Evolutionary conservation across 2,888 invertebrate species (phyloP).

Genomic region (Leucophora obtusa): DNA sequence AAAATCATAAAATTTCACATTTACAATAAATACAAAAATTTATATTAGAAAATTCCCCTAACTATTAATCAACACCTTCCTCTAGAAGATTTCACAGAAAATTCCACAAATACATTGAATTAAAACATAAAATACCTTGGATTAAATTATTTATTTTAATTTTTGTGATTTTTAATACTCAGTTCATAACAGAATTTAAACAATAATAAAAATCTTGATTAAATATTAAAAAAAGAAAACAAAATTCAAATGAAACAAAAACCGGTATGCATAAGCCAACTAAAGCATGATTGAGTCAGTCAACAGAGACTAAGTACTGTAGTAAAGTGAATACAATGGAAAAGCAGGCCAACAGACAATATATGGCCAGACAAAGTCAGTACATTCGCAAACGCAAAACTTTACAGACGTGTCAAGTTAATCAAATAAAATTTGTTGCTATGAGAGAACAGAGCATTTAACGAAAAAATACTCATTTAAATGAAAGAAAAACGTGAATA

Average conservation of each 20-base stretch:
- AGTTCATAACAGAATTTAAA: not conserved
- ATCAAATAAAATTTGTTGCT: slow-evolving; percentile 1
- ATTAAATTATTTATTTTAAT: not conserved
- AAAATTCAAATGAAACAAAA: slow-evolving; percentile 17
- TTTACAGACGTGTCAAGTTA: slow-evolving; percentile 51
- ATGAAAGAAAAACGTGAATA: not conserved
- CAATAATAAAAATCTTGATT: slow-evolving; percentile 11
- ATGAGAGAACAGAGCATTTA: not conserved
- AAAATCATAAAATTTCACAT: too few species aligned
- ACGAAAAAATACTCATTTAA: not conserved
- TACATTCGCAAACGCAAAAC: slow-evolving; percentile 52
- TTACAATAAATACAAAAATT: too few species aligned
- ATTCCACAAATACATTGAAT: not conserved
- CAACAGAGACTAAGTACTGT: not conserved
- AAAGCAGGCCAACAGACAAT: not conserved
- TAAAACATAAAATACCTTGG: not conserved
- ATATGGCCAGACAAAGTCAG: slow-evolving; percentile 6
- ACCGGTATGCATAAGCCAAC: slow-evolving; percentile 43
- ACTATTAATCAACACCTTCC: too few species aligned
- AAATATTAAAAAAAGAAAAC: slow-evolving; percentile 21
- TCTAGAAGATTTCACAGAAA: too few species aligned
- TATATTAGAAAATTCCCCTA: too few species aligned
- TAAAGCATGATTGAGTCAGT: slow-evolving; percentile 36
- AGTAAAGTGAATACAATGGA: slow-evolving; percentile 25
- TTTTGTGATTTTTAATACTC: not conserved